phyloP scores from a whole-genome alignment of 2,888 invertebrate species.

The Trichopoda pennipes region DNA sequence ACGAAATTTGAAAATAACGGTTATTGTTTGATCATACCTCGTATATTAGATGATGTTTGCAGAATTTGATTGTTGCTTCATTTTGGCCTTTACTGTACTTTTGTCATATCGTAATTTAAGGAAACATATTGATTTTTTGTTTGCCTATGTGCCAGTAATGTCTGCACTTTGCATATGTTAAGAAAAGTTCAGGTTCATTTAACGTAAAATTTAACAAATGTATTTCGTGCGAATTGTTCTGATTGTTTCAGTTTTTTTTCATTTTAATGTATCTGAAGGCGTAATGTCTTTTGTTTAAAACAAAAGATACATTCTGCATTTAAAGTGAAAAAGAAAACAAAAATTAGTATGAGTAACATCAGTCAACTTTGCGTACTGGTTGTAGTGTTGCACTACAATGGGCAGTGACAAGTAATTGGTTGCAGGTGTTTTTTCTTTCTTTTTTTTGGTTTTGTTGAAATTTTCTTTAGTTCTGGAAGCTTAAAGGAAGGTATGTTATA shows the following conservation, averaged over 20 bases:
- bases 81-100: neutral
- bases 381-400: neutral
- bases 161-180: conserved; percentile 1
- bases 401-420: neutral
- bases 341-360: conserved; percentile 9
- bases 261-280: neutral
- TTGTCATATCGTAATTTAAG: conserved; percentile 3
- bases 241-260: no score
- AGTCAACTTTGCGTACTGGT: neutral
- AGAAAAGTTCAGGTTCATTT: conserved; percentile 36
- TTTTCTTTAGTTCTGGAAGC: no score
- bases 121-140: conserved; percentile 9
- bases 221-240: conserved; percentile 13
- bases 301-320: neutral
- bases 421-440: no score
- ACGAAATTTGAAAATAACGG: no score
- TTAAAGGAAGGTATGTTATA: no score
- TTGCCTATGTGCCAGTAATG: conserved; percentile 10
- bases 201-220: conserved; percentile 25
- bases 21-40: no score
- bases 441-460: no score
- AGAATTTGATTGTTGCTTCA: neutral
- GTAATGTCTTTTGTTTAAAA: conserved; percentile 7
- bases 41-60: no score
- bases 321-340: neutral